Percentiles rank a stretch among this genome's conserved stretches.
phyloP scores from a whole-genome alignment of 1,140 invertebrate genomes.

The Drosophila repleta region DNA sequence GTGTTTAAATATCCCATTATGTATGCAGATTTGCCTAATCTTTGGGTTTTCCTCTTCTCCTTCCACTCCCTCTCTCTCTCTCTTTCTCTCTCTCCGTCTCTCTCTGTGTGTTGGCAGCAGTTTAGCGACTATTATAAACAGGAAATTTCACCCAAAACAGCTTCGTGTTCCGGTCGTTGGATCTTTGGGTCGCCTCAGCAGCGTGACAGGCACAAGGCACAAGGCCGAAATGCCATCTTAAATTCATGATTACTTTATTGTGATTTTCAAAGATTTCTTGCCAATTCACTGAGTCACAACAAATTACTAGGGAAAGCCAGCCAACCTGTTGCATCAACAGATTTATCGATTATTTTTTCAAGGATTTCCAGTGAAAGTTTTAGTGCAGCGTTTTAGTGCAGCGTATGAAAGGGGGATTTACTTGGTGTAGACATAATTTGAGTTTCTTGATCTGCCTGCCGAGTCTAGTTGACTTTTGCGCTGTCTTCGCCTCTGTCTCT shows the following conservation, averaged over 20 bases:
- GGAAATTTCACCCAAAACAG: conserved; percentile 34
- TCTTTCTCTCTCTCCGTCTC: too few species aligned
- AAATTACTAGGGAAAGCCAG: background rate
- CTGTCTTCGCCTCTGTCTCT: too few species aligned
- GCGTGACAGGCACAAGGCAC: background rate
- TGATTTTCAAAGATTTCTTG: conserved; percentile 19
- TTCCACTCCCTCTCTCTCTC: too few species aligned
- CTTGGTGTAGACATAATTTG: too few species aligned
- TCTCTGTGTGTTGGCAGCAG: conserved; percentile 23
- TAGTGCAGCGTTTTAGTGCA: too few species aligned
- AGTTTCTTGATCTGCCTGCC: too few species aligned
- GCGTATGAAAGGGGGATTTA: too few species aligned
- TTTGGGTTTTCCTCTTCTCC: conserved; percentile 13
- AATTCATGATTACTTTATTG: conserved; percentile 38
- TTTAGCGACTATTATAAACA: conserved; percentile 46
- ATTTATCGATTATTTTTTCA: background rate
- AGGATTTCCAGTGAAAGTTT: too few species aligned
- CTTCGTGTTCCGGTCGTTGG: conserved; percentile 29
- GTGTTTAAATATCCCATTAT: conserved; percentile 61
- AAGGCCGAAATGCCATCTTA: conserved; percentile 35
- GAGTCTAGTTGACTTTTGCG: too few species aligned
- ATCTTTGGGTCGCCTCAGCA: conserved; percentile 9
- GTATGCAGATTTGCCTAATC: conserved; percentile 66
- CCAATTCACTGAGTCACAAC: background rate
- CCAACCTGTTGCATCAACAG: conserved; percentile 13